Conservation (phyloP, 1,140 invertebrate species). For the Trinorchestia longiramus region DNA sequence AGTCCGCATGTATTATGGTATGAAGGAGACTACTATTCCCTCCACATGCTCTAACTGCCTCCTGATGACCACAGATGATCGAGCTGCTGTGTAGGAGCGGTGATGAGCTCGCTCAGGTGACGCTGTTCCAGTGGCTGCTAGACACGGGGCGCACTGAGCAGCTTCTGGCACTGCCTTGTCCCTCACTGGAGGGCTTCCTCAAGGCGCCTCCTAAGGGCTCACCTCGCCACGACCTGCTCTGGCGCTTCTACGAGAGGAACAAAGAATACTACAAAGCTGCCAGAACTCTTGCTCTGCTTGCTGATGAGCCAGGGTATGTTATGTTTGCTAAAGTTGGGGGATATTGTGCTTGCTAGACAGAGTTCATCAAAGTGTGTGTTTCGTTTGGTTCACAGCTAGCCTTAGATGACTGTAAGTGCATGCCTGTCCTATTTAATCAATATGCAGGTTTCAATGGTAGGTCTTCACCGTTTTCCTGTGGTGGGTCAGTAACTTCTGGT, state of each 20-base stretch:
- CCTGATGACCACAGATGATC: constrained; percentile 68
- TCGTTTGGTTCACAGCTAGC: too few species aligned
- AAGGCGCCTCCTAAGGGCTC: constrained; percentile 68
- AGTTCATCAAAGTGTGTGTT: too few species aligned
- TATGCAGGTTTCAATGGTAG: too few species aligned
- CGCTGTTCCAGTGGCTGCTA: constrained; percentile 94
- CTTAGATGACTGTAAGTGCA: too few species aligned
- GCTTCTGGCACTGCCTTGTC: constrained; percentile 78
- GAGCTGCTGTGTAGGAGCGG: constrained; percentile 72
- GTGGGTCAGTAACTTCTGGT: too few species aligned
- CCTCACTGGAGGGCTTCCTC: constrained; percentile 69
- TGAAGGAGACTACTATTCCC: too few species aligned
- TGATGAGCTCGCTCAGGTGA: constrained; percentile 91
- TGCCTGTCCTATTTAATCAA: too few species aligned
- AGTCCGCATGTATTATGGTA: too few species aligned
- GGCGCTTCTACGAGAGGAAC: constrained; percentile 95
- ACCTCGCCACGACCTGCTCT: constrained; percentile 86
- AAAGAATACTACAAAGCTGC: constrained; percentile 94
- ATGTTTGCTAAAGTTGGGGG: too few species aligned
- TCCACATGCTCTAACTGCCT: too few species aligned
- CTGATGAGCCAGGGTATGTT: constrained; percentile 75
- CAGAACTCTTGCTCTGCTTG: constrained; percentile 87
- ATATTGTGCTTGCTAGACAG: too few species aligned
- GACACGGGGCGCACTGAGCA: constrained; percentile 80
- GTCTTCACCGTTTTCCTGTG: too few species aligned